Evolutionary conservation across 2,888 invertebrate genomes (phyloP).

Genomic region (Drosophila meridionalis): DNA sequence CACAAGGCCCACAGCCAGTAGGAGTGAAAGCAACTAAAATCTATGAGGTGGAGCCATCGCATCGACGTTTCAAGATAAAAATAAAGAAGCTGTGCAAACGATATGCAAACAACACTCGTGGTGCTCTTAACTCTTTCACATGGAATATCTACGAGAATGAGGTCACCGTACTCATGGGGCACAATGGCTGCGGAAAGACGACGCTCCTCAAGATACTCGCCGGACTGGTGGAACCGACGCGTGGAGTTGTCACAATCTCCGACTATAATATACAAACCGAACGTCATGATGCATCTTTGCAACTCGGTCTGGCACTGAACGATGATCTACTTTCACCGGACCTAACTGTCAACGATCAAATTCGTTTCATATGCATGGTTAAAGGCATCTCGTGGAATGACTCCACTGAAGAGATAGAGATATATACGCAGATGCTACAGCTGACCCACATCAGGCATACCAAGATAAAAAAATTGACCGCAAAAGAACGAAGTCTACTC

Average conservation of each 20-base stretch:
- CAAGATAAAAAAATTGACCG: conserved; percentile 87
- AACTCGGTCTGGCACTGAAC: conserved; percentile 92
- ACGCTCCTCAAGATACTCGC: conserved; percentile 96
- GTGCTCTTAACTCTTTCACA: conserved; percentile 89
- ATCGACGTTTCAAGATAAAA: conserved; percentile 83
- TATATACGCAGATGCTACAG: conserved; percentile 87
- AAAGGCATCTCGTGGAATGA: conserved; percentile 86
- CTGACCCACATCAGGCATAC: conserved; percentile 86
- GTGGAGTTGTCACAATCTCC: conserved; percentile 89
- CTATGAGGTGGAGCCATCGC: conserved; percentile 86
- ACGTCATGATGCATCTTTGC: conserved; percentile 87
- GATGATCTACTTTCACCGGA: conserved; percentile 87
- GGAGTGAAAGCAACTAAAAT: conserved; percentile 64
- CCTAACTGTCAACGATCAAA: conserved; percentile 92
- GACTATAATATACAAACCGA: conserved; percentile 89
- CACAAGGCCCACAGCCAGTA: conserved; percentile 27
- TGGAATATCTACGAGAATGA: conserved; percentile 91
- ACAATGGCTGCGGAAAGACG: conserved; percentile 92
- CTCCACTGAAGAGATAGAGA: conserved; percentile 86
- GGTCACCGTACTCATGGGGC: conserved; percentile 89
- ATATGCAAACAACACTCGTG: conserved; percentile 87
- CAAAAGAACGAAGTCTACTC: conserved; percentile 90
- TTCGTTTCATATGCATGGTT: conserved; percentile 91
- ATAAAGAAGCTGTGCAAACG: conserved; percentile 87
- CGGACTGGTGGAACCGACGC: conserved; percentile 88